A percentile compares a stretch with the other conserved stretches of the same genome.
Evolutionary conservation across 2,113 vertebrate species (phyloP).

Genomic region (Glaucomys volans): DNA sequence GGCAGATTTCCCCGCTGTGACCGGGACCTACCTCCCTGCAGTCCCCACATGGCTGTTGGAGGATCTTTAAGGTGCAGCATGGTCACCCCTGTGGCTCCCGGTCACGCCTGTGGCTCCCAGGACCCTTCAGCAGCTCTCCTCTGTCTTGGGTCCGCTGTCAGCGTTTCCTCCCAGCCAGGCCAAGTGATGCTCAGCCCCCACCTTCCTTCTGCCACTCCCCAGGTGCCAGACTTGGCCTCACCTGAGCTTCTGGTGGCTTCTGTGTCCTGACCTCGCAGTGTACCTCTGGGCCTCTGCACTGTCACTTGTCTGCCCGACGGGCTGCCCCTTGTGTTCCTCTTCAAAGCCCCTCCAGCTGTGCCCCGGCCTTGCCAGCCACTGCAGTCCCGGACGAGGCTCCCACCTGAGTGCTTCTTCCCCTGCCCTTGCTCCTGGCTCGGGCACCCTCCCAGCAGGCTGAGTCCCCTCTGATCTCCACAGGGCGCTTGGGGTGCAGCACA

Average conservation of each 20-base stretch:
- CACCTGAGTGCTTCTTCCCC: neutral
- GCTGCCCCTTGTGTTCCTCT: neutral
- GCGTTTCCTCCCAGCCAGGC: neutral
- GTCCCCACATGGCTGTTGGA: neutral
- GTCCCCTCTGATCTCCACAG: neutral
- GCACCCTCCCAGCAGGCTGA: neutral
- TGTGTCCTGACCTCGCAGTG: neutral
- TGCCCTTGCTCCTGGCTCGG: too few species aligned
- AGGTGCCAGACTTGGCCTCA: rapidly evolving
- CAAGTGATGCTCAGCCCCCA: rapidly evolving
- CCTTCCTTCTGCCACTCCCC: neutral
- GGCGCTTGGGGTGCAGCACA: neutral
- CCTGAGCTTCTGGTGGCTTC: neutral
- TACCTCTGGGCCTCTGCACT: neutral
- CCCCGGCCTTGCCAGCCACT: neutral
- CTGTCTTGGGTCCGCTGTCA: neutral
- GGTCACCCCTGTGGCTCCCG: neutral
- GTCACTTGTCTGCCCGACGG: neutral
- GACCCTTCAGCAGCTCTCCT: neutral
- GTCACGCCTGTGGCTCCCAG: neutral
- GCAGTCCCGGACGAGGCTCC: neutral
- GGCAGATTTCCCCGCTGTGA: neutral
- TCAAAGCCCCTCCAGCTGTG: neutral
- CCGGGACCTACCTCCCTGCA: neutral
- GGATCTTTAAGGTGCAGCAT: neutral